Evolutionary conservation across 2,888 invertebrate species (phyloP), one percentile per base, ranked within the genome.

Genomic region (Cosmia trapezina): DNA sequence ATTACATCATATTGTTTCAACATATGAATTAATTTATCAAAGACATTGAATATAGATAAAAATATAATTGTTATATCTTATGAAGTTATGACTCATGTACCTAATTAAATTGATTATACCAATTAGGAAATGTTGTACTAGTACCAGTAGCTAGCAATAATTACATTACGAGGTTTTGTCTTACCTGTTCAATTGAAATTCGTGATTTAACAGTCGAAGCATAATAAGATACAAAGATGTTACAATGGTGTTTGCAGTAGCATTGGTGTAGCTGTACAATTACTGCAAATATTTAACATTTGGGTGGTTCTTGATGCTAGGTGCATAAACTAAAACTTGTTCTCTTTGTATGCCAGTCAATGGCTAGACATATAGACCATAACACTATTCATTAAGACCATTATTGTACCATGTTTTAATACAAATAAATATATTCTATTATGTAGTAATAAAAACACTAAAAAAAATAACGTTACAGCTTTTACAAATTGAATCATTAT

Each of bases 81-180:
- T 28, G 28, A 28, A 28, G 3, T 1, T 28, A 33, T 17, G 49
- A n/a, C 22, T 51, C 49, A n/a, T 63, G 14, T n/a, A 51, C 45
- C 19, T 37, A 57, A 28, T n/a, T n/a, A n/a, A n/a, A n/a, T 59
- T 73, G 49, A 63, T 73, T 47, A 63, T 9, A 12, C 5, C n/a
- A 28, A 43, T 56, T 8, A 33, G 33, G 0, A 56, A 33, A 43
- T 49, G 0, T 22, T 45, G 12, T 47, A 8, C 11, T 28, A 47
- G 5, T 47, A 8, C 11, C 19, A 47, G 5, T 62, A 33, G 19
- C 19, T 47, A 47, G 33, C 28, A 62, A 28, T 47, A 19, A 12
- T 8, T 14, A 47, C n/a, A 12, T 8, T 14, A 47, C n/a, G 14
- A 47, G 5, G 5, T 47, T 22, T 6, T 62, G 7, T 17, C 1